phyloP scores from a whole-genome alignment of 2,113 vertebrate genomes.

The Cryptomyrus ogoouensis region DNA sequence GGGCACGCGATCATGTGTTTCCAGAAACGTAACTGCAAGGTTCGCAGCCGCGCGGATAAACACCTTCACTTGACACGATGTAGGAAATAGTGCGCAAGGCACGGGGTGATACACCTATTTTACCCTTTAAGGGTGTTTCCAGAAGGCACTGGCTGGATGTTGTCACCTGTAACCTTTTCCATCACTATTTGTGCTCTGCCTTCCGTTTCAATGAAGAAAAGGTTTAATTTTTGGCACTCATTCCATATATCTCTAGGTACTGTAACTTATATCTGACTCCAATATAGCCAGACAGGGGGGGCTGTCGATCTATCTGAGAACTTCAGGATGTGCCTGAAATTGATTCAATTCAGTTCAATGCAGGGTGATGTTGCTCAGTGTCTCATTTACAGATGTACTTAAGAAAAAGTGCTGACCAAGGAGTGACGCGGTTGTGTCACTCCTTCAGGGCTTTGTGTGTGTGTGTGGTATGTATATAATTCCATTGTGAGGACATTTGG shows the following conservation, averaged over 20 bases:
- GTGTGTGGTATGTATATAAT: not conserved
- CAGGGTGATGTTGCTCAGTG: not conserved
- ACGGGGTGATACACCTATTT: not conserved
- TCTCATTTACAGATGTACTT: not conserved
- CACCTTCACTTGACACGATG: not conserved
- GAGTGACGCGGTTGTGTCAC: not conserved
- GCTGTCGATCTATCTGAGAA: not conserved
- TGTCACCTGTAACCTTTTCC: not conserved
- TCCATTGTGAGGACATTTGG: not conserved
- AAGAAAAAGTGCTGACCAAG: not conserved
- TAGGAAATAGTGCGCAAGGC: not conserved
- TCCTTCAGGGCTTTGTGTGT: not conserved
- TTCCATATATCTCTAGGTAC: not conserved
- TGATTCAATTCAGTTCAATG: not conserved
- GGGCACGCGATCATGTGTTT: not conserved
- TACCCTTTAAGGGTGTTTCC: not conserved
- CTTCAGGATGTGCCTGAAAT: not conserved
- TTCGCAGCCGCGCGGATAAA: not conserved
- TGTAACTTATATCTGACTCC: not conserved
- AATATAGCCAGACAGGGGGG: not conserved
- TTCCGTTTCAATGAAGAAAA: not conserved
- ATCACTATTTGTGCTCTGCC: not conserved
- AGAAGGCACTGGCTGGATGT: not conserved
- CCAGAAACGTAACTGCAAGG: not conserved
- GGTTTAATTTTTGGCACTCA: not conserved